These are phyloP conservation scores for Arctopsyche grandis DNA, from an alignment of 1,140 invertebrate species.

Conservation along the genomic window DNA sequence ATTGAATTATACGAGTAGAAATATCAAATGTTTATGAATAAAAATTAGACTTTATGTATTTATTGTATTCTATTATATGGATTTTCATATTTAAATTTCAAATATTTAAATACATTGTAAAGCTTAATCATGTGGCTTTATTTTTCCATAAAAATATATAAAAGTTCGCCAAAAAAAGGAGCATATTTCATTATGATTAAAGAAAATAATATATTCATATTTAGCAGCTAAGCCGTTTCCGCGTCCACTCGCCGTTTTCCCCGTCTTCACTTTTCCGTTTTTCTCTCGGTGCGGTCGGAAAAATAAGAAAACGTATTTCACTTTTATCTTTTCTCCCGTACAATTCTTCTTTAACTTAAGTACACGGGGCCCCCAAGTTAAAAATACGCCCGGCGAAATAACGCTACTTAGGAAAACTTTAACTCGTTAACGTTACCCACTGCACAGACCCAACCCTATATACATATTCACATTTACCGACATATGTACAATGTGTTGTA, in stretches of 20 bases:
- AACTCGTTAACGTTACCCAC: slow-evolving; percentile 41
- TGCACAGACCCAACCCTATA: background rate
- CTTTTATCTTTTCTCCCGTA: slow-evolving; percentile 46
- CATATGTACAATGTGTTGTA: too few relatives aligned
- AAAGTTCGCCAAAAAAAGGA: too few relatives aligned
- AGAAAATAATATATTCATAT: background rate
- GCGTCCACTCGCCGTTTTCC: background rate
- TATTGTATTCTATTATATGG: too few relatives aligned
- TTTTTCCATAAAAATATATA: too few relatives aligned
- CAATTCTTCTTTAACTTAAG: slow-evolving; percentile 46
- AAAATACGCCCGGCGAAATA: slow-evolving; percentile 44
- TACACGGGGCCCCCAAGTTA: slow-evolving; percentile 38
- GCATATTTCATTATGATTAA: too few relatives aligned
- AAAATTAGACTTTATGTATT: too few relatives aligned
- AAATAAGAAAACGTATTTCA: slow-evolving; percentile 47
- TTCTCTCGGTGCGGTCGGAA: slow-evolving; percentile 43
- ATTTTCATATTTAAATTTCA: too few relatives aligned
- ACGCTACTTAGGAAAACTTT: slow-evolving; percentile 42
- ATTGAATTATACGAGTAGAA: too few relatives aligned
- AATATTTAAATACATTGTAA: too few relatives aligned
- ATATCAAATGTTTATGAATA: too few relatives aligned
- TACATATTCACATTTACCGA: too few relatives aligned
- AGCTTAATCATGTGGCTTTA: too few relatives aligned
- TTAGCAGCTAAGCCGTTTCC: slow-evolving; percentile 6
- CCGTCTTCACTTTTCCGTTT: slow-evolving; percentile 39